Evolutionary conservation across 2,113 vertebrate genomes (phyloP), one percentile per base, ranked within the genome.

Genomic region (Silurus meridionalis): DNA sequence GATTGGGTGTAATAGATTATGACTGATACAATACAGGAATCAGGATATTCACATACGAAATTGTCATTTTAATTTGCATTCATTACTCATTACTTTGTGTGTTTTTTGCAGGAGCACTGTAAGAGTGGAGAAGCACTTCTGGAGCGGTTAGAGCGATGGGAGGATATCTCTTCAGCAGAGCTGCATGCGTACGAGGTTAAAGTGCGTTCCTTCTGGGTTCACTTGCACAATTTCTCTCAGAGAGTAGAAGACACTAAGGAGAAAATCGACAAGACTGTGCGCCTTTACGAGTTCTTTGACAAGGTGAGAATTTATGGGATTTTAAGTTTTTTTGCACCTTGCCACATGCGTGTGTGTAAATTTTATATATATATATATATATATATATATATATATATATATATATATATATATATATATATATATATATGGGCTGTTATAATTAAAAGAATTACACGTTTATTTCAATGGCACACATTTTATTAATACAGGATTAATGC

Each of bases 201-300:
- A 89, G 91, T 95, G 48, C 93, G 94, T 82, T 84, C 61, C 23
- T 94, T 91, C 7, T 92, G 48, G 79, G 92, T 93, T 37, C 92
- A 94, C 11, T 90, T 96, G 86, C 92, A 91, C 9, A 91, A 93
- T 15, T 96, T 96, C 89, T 95, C 93, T 60, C 91, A 90, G 82
- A 91, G 94, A 0, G 91, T 96, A 67, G 95, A 95, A 83, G 93
- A 93, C 75, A 92, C 88, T 4, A 93, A 93, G 86, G 90, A 90
- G 61, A 91, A 91, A 52, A 87, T 96, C n/a, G 91, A 93, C 85
- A 94, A 94, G 91, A 95, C 93, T 0, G 91, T 95, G 48, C 90
- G 88, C 64, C 94, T 96, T 0, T 95, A 95, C 25, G 92, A 94
- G 78, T 96, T 95, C 89, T 95, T 95, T 86, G 95, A 96, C 86